Percentiles rank a stretch among this genome's conserved stretches.
phyloP scores from a whole-genome alignment of 2,113 vertebrate species.

The Callorhinus ursinus region DNA sequence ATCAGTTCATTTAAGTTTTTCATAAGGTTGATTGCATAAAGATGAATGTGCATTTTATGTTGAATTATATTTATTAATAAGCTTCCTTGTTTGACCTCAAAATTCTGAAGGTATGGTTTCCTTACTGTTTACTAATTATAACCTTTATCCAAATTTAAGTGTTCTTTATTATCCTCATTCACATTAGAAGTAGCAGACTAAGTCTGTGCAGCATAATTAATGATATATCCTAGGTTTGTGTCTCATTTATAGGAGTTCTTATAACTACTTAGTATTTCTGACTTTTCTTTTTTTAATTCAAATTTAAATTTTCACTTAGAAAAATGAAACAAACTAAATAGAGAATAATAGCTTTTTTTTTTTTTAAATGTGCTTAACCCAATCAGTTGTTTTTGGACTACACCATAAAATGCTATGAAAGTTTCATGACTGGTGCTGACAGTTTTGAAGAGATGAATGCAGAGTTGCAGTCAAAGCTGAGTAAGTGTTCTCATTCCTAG shows the following conservation, averaged over 20 bases:
- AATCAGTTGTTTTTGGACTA: conserved; percentile 93
- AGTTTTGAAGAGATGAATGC: conserved; percentile 92
- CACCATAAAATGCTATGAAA: conserved; percentile 90
- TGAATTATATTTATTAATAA: conserved; percentile 34
- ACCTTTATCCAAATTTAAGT: conserved; percentile 6
- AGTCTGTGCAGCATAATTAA: background rate
- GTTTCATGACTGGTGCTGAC: conserved; percentile 94
- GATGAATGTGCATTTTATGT: conserved; percentile 35
- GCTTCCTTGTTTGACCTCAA: conserved; percentile 26
- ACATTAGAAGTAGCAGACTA: conserved; percentile 17
- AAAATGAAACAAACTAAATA: conserved; percentile 48
- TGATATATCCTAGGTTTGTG: background rate
- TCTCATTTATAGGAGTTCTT: background rate
- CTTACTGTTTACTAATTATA: background rate
- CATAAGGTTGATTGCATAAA: background rate
- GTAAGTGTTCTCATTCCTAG: conserved; percentile 84
- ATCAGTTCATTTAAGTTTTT: conserved; percentile 31
- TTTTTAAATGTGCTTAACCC: conserved; percentile 18
- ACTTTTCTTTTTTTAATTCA: conserved; percentile 25
- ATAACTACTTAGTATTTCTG: conserved; percentile 19
- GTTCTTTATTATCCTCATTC: conserved; percentile 18
- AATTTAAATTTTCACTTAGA: conserved; percentile 29
- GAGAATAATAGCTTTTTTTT: conserved; percentile 38
- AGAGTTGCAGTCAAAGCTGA: conserved; percentile 88
- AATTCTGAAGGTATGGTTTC: background rate